Base-by-base conservation (phyloP, 2,113 vertebrate species). In the Melanocharis versteri region DNA sequence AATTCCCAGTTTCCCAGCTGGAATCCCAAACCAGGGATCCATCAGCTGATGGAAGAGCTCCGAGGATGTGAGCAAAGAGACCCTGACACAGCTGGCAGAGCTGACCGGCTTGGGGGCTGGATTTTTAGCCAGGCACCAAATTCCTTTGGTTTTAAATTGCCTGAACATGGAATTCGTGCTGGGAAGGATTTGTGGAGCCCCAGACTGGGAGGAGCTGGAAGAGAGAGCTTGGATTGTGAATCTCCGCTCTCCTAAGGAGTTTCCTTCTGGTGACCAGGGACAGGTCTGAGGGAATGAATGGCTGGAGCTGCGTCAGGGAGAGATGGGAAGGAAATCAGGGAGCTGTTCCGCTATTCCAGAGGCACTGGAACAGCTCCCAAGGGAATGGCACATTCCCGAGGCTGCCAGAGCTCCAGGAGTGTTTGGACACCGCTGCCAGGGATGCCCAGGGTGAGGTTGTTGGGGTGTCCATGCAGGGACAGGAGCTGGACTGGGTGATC, bases 361-460 rank as follows among this genome's bases (percentile, higher is more conserved):
- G 48, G n/a, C 37, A 58, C 37, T 42, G 51, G 6, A 17, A 53
- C 37, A 47, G 31, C 6, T 80, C 8, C 44, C 33, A 58, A 58
- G 68, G 86, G 86, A 66, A 65, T 66, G 33, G 3, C 9, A 28
- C 33, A 0, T 0, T 0, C 77, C 77, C 1, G 0, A 81, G 44
- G 60, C 51, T 89, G 51, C 86, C 76, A 50, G 50, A 64, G 50
- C 50, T 72, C 50, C 42, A 57, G 75, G 35, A 42, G 35, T 0
- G 0, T 27, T 77, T 22, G 62, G 53, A 1, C 14, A 16, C 6
- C 2, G 0, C 60, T 57, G 8, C 60, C 26, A 10, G 37, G 33
- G 19, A 8, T 57, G 42, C 5, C 4, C 60, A 60, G 39, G 37
- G 5, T 30, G 44, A 69, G 39, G 2, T 39, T 66, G 6, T 3